Evolutionary conservation across 2,797 vertebrate genomes (phyloP).

Genomic region (Moxostoma hubbsi): DNA sequence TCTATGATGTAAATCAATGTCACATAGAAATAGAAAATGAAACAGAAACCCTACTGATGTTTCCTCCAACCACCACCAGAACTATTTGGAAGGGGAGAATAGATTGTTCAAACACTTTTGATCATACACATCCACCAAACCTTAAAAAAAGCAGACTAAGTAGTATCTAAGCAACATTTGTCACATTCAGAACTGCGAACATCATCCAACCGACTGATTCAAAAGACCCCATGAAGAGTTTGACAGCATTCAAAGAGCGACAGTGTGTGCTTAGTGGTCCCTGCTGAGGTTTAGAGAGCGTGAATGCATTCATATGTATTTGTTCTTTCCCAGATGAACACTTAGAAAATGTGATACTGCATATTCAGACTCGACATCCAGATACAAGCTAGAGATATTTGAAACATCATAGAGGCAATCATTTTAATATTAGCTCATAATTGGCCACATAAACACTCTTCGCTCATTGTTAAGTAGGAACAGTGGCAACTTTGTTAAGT

Average conservation of each 20-base stretch:
- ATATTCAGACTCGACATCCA: background rate
- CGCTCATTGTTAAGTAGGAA: background rate
- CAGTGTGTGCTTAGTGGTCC: background rate
- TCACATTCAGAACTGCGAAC: background rate
- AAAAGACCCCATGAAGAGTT: constrained; percentile 10
- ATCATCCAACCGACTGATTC: no score
- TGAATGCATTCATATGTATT: constrained; percentile 1
- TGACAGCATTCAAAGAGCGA: constrained; percentile 3
- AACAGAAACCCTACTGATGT: background rate
- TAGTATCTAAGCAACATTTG: background rate
- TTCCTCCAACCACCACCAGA: no score
- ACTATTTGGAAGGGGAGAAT: no score
- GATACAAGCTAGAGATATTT: no score
- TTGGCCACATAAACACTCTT: background rate
- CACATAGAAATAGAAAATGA: background rate
- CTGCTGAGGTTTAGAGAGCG: background rate
- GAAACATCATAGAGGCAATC: no score
- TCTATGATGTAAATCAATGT: background rate
- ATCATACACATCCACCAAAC: background rate
- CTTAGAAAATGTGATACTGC: constrained; percentile 3
- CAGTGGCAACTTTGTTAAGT: background rate
- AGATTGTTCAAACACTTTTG: no score
- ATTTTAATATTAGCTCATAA: background rate
- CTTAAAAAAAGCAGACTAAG: background rate
- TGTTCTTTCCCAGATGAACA: background rate